phyloP scores from a whole-genome alignment of 2,888 invertebrate genomes.

The Drosophila quinaria region DNA sequence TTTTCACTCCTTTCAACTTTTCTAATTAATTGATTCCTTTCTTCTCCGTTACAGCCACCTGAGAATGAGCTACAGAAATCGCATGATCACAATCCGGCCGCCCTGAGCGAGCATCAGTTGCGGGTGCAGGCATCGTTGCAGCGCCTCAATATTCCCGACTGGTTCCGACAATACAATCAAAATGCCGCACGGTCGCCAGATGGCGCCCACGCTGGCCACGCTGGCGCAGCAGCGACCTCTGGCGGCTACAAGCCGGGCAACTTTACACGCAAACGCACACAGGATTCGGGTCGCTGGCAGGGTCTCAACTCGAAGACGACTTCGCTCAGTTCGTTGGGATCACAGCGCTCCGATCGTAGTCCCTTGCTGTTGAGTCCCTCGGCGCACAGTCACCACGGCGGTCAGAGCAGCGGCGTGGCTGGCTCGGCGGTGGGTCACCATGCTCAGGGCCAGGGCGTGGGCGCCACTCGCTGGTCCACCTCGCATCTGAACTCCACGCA shows the following conservation, averaged over 20 bases:
- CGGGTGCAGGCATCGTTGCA: constrained; percentile 97
- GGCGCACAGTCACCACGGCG: constrained; percentile 86
- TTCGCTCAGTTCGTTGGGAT: constrained; percentile 92
- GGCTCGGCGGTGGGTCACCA: constrained; percentile 44
- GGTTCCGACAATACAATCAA: constrained; percentile 90
- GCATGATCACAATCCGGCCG: constrained; percentile 87
- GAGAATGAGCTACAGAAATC: constrained; percentile 96
- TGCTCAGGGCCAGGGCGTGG: constrained; percentile 38
- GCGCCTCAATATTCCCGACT: constrained; percentile 97
- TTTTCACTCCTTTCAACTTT: not conserved
- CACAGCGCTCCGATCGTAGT: constrained; percentile 85
- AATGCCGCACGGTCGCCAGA: constrained; percentile 73
- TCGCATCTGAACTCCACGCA: constrained; percentile 91
- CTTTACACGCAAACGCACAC: constrained; percentile 92
- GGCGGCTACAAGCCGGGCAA: constrained; percentile 89
- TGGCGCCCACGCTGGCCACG: constrained; percentile 38
- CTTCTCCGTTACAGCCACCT: constrained; percentile 89
- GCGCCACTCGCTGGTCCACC: constrained; percentile 89
- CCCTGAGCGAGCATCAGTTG: constrained; percentile 96
- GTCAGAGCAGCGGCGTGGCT: constrained; percentile 68
- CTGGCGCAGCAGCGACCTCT: constrained; percentile 23
- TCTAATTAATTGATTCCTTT: not conserved
- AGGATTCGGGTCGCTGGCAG: constrained; percentile 88
- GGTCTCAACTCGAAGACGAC: constrained; percentile 94
- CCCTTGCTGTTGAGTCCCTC: constrained; percentile 85